Evolutionary conservation across 2,888 invertebrate genomes (phyloP).

Genomic region (Drosophila nr. perissopoda): DNA sequence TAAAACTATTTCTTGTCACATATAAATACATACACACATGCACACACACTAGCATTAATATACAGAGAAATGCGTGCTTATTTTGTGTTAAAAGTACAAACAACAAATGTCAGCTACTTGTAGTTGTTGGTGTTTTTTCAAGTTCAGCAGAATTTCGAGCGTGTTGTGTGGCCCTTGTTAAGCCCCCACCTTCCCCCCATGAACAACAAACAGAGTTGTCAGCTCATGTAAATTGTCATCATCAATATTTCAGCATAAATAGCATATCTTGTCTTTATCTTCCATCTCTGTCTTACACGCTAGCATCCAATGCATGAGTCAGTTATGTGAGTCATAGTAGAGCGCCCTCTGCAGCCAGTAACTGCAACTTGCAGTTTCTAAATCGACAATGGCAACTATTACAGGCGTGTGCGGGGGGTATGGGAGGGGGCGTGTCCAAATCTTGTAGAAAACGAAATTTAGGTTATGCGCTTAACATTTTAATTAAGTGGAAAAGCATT

Average conservation of each 20-base stretch:
- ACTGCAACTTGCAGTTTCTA: slow-evolving; percentile 10
- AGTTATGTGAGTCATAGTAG: slow-evolving; percentile 40
- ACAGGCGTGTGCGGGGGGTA: background rate
- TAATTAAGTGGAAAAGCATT: slow-evolving; percentile 80
- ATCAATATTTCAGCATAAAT: slow-evolving; percentile 67
- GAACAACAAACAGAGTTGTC: slow-evolving; percentile 26
- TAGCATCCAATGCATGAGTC: slow-evolving; percentile 50
- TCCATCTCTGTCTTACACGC: slow-evolving; percentile 1
- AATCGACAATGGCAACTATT: slow-evolving; percentile 13
- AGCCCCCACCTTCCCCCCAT: slow-evolving; percentile 3
- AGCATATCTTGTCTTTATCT: slow-evolving; percentile 33
- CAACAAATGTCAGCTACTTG: slow-evolving; percentile 48
- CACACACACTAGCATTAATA: slow-evolving; percentile 10
- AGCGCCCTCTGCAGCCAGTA: slow-evolving; percentile 40
- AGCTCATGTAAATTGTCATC: slow-evolving; percentile 66
- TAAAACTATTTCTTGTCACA: slow-evolving; percentile 77
- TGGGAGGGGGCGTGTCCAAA: background rate
- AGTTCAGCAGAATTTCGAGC: slow-evolving; percentile 73
- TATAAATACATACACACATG: slow-evolving; percentile 21
- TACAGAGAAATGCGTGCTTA: slow-evolving; percentile 43
- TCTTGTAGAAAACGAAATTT: slow-evolving; percentile 68
- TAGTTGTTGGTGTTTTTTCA: slow-evolving; percentile 50
- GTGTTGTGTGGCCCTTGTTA: slow-evolving; percentile 67
- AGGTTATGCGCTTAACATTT: slow-evolving; percentile 79
- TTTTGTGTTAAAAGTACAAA: slow-evolving; percentile 48